phyloP scores from a whole-genome alignment of 2,888 invertebrate species.

The Stenodera caucasica region DNA sequence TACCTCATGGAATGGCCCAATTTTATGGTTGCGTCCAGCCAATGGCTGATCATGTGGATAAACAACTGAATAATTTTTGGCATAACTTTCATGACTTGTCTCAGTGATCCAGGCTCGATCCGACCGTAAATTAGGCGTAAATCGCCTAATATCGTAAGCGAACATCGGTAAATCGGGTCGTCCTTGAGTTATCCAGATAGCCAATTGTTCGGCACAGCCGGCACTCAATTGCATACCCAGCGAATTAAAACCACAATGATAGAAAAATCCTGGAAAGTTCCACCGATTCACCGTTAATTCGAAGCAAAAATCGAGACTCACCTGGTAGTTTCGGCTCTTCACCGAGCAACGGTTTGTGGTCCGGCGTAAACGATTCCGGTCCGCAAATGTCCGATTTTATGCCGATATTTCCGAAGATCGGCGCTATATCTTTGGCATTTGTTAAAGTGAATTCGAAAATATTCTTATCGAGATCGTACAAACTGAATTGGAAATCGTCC shows the following conservation, averaged over 20 bases:
- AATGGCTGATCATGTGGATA: slow-evolving; percentile 84
- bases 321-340: slow-evolving; percentile 68
- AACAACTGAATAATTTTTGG: slow-evolving; percentile 79
- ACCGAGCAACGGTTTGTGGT: slow-evolving; percentile 86
- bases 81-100: slow-evolving; percentile 88
- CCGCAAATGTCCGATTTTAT: slow-evolving; percentile 88
- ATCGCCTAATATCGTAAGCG: slow-evolving; percentile 81
- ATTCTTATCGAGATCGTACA: slow-evolving; percentile 87
- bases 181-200: slow-evolving; percentile 81
- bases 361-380: slow-evolving; percentile 90
- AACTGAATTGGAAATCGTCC: slow-evolving; percentile 76
- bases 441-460: slow-evolving; percentile 77
- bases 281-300: no score
- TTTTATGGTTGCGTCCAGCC: slow-evolving; percentile 73
- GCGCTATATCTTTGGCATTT: slow-evolving; percentile 73
- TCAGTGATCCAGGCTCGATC: slow-evolving; percentile 77
- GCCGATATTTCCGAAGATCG: slow-evolving; percentile 72
- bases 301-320: slow-evolving; percentile 35
- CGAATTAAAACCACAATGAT: slow-evolving; percentile 88
- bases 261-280: slow-evolving; percentile 67
- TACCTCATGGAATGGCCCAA: slow-evolving; percentile 69
- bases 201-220: slow-evolving; percentile 82
- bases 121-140: slow-evolving; percentile 71
- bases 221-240: slow-evolving; percentile 91
- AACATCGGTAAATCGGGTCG: slow-evolving; percentile 86